Evolutionary conservation across 2,113 vertebrate species (phyloP).

Genomic region (Ceyx margarethae): DNA sequence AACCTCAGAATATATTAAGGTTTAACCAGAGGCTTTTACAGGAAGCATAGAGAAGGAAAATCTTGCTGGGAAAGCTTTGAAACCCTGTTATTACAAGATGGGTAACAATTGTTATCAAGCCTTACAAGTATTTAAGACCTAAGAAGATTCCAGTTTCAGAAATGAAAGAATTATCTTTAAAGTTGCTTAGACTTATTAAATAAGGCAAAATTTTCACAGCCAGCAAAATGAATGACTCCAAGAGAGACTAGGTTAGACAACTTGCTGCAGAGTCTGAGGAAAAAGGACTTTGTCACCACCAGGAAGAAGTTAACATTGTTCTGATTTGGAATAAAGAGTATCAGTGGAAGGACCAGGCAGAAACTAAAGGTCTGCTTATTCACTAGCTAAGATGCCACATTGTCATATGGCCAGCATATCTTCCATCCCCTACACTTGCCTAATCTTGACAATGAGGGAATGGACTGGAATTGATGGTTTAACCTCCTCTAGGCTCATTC

Average conservation of each 20-base stretch:
- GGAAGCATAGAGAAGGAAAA: background rate
- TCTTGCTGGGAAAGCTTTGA: background rate
- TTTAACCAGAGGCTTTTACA: background rate
- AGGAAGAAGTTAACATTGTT: background rate
- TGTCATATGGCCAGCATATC: fast-evolving
- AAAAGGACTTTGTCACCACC: background rate
- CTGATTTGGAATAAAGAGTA: background rate
- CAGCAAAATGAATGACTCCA: background rate
- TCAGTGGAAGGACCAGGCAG: background rate
- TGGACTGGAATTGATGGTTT: background rate
- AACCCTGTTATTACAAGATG: background rate
- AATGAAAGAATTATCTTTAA: background rate
- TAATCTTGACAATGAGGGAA: background rate
- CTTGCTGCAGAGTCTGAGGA: background rate
- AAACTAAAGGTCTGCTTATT: background rate
- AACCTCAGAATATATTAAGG: background rate
- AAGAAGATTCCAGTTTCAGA: background rate
- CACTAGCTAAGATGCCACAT: fast-evolving
- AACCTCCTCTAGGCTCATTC: background rate
- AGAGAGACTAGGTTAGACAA: background rate
- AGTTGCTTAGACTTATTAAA: background rate
- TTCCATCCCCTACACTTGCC: background rate
- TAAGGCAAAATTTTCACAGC: background rate
- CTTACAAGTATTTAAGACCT: background rate
- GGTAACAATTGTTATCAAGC: background rate